These are phyloP conservation scores for Eptesicus fuscus DNA, from an alignment of 2,113 vertebrate species.

Conservation along the genomic window DNA sequence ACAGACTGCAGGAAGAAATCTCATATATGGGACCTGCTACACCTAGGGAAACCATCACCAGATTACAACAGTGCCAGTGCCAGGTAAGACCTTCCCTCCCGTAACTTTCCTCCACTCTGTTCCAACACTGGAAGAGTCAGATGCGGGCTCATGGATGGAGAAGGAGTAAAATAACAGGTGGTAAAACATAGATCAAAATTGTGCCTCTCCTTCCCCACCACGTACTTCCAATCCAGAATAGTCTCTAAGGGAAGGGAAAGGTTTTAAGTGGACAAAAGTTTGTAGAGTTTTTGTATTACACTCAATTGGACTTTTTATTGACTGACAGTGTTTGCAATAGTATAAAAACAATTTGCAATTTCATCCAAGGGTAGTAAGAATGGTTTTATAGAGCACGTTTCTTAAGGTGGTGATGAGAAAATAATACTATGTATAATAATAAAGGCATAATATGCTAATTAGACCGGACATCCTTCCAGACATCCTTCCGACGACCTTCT, in stretches of 20 bases:
- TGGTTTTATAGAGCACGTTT: neutral
- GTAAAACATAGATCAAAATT: neutral
- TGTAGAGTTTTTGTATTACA: neutral
- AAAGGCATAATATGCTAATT: no score
- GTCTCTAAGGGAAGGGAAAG: neutral
- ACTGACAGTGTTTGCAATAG: neutral
- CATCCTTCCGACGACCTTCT: no score
- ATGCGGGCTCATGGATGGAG: neutral
- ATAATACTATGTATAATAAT: neutral
- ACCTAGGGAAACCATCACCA: neutral
- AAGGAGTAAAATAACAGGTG: neutral
- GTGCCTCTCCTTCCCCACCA: neutral
- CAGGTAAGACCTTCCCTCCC: neutral
- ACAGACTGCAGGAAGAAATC: neutral
- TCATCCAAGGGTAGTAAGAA: neutral
- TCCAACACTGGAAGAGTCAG: neutral
- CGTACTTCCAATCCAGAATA: neutral
- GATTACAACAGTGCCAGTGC: neutral
- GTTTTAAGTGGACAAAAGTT: neutral
- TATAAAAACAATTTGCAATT: neutral
- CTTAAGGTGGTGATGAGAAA: neutral
- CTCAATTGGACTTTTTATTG: neutral
- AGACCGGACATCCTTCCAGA: no score
- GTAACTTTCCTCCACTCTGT: neutral
- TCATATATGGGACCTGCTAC: neutral